Percentiles rank a stretch among this genome's conserved stretches.
Evolutionary conservation across 2,888 invertebrate genomes (phyloP).

Genomic region (Epistrophella euchroma): DNA sequence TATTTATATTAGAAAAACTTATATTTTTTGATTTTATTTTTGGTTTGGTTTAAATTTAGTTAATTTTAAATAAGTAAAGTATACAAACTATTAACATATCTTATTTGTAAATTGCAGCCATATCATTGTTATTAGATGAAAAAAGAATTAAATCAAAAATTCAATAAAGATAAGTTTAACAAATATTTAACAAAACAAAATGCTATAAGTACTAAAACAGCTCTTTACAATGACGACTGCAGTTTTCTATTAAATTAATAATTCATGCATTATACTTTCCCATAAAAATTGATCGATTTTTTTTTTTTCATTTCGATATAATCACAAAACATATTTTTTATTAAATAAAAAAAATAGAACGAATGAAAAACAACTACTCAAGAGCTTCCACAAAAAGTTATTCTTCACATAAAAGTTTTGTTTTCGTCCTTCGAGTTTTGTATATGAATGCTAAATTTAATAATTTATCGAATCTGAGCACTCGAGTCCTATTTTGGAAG

Average conservation of each 20-base stretch:
- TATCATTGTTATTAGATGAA: slow-evolving; percentile 75
- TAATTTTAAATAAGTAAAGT: slow-evolving; percentile 39
- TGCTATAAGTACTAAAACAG: slow-evolving; percentile 25
- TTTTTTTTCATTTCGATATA: slow-evolving; percentile 44
- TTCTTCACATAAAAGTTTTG: slow-evolving; percentile 45
- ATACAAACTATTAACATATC: slow-evolving; percentile 73
- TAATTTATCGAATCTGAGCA: slow-evolving; percentile 25
- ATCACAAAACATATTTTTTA: slow-evolving; percentile 38
- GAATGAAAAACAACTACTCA: slow-evolving; percentile 65
- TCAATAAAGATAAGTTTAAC: slow-evolving; percentile 13
- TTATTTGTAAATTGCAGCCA: slow-evolving; percentile 75
- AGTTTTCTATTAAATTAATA: slow-evolving; percentile 41
- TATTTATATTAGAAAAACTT: slow-evolving; percentile 40
- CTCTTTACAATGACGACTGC: slow-evolving; percentile 54
- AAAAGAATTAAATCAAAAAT: slow-evolving; percentile 45
- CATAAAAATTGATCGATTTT: slow-evolving; percentile 29
- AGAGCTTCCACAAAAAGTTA: slow-evolving; percentile 72
- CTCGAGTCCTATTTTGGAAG: slow-evolving; percentile 55
- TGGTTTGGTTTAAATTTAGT: slow-evolving; percentile 13
- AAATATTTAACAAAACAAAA: slow-evolving; percentile 35
- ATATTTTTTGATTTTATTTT: not conserved
- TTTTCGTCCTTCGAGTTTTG: slow-evolving; percentile 45
- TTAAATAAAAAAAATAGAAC: slow-evolving; percentile 22
- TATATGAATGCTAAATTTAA: slow-evolving; percentile 25
- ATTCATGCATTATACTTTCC: slow-evolving; percentile 45